Conservation (phyloP, 1,140 invertebrate species). For the Neodiprion virginianus region DNA sequence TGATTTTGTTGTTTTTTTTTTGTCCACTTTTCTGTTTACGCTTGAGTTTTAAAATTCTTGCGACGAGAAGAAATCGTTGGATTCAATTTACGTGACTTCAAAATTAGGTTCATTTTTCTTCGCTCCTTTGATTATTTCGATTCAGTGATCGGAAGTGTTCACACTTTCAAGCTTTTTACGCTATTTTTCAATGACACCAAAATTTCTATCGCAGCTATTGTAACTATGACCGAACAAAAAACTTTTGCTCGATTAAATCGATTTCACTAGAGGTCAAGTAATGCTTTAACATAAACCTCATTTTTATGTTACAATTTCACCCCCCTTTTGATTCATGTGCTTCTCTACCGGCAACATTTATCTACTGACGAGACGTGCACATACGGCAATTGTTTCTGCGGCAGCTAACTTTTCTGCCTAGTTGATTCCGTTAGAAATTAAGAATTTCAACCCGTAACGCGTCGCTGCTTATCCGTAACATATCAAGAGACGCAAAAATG, state of each 20-base stretch:
- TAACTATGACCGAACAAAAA: slow-evolving; percentile 27
- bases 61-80: slow-evolving; percentile 13
- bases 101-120: slow-evolving; percentile 19
- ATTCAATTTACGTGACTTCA: slow-evolving; percentile 17
- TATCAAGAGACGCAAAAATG: no score
- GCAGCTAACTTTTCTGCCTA: no score
- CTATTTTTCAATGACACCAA: slow-evolving; percentile 23
- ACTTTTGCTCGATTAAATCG: slow-evolving; percentile 26
- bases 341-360: no score
- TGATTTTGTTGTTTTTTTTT: slow-evolving; percentile 17
- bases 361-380: no score
- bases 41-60: slow-evolving; percentile 5
- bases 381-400: no score
- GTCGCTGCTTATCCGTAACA: no score
- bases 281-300: slow-evolving; percentile 24
- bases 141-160: slow-evolving; percentile 21
- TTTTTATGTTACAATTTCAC: slow-evolving; percentile 26
- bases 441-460: no score
- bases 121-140: slow-evolving; percentile 15
- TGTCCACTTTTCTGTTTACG: slow-evolving; percentile 20
- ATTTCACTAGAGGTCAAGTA: slow-evolving; percentile 22
- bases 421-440: no score
- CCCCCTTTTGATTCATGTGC: background rate
- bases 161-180: slow-evolving; percentile 20
- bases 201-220: slow-evolving; percentile 24